phyloP scores from a whole-genome alignment of 2,797 vertebrate species.

The Phoeniculus purpureus region DNA sequence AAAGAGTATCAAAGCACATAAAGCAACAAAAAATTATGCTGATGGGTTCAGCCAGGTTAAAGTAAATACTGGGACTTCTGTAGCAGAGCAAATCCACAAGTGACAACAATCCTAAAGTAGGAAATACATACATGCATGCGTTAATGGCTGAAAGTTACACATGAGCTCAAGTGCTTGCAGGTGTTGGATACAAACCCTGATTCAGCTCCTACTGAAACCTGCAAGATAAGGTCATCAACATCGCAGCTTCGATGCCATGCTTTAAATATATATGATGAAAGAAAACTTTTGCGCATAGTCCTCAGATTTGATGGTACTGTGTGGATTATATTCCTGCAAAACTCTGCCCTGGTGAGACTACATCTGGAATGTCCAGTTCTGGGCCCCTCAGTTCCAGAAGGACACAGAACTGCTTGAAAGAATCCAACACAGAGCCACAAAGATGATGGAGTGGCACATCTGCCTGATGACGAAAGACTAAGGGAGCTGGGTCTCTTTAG shows the following conservation, averaged over 20 bases:
- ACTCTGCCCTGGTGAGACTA: too few species aligned
- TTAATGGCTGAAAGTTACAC: neutral
- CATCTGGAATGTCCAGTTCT: too few species aligned
- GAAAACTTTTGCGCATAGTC: neutral
- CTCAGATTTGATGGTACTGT: neutral
- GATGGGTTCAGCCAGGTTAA: neutral
- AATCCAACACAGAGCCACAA: too few species aligned
- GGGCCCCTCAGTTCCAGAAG: too few species aligned
- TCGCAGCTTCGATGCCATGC: neutral
- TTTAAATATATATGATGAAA: neutral
- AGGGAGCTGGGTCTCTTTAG: too few species aligned
- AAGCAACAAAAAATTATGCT: neutral
- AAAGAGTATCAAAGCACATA: neutral
- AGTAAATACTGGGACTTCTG: neutral
- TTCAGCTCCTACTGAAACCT: neutral
- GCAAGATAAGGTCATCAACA: fast-evolving
- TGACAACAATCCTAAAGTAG: neutral
- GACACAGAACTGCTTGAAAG: too few species aligned
- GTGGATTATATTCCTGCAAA: neutral
- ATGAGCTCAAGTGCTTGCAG: neutral
- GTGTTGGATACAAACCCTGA: neutral
- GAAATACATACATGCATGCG: neutral
- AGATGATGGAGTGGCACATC: too few species aligned
- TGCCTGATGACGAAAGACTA: too few species aligned
- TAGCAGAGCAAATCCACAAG: neutral